phyloP scores from a whole-genome alignment of 2,113 vertebrate genomes.

The Strigops habroptila region DNA sequence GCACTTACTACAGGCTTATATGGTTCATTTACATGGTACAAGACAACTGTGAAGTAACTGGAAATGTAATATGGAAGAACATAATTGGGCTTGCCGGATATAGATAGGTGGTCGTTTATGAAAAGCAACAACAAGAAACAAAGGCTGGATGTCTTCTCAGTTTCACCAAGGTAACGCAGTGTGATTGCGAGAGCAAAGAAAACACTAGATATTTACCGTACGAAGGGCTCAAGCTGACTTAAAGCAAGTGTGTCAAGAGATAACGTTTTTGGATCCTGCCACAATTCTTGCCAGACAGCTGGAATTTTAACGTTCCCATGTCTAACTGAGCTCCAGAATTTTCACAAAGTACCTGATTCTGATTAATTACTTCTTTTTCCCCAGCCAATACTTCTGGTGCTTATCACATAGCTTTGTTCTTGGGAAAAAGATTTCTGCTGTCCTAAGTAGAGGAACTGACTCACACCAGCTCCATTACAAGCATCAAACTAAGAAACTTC shows the following conservation, averaged over 20 bases:
- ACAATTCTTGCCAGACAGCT: not conserved
- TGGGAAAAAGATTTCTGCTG: not conserved
- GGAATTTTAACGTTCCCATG: not conserved
- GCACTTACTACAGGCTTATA: not conserved
- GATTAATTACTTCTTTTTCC: not conserved
- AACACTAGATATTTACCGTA: not conserved
- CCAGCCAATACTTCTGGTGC: not conserved
- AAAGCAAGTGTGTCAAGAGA: not conserved
- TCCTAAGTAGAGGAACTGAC: not conserved
- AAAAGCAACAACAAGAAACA: not conserved
- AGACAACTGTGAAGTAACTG: not conserved
- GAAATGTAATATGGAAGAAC: conserved; percentile 2
- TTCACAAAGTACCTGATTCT: not conserved
- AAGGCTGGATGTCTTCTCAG: not conserved
- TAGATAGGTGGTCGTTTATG: not conserved
- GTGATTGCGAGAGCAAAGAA: not conserved
- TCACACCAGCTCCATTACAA: not conserved
- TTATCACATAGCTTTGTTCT: not conserved
- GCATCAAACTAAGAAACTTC: not conserved
- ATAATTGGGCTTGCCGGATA: not conserved
- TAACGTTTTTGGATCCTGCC: not conserved
- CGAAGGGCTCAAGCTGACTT: not conserved
- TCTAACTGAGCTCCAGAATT: not conserved
- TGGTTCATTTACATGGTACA: not conserved
- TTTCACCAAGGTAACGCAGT: not conserved